Evolutionary conservation across 2,888 invertebrate species (phyloP).

Genomic region (Artemia sp.): DNA sequence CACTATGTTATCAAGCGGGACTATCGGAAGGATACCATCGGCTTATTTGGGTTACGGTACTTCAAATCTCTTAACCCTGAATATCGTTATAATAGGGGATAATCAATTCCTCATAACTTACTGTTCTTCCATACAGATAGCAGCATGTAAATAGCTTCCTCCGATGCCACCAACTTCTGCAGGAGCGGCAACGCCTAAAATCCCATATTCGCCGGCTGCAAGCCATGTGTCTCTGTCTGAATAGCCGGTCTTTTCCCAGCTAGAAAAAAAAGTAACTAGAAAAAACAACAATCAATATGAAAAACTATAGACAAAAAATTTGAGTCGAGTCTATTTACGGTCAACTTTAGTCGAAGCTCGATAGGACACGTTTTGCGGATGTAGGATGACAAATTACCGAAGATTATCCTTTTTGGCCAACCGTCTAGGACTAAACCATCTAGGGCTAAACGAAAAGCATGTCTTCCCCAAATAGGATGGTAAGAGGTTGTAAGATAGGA

Average conservation of each 20-base stretch:
- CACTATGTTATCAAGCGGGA: too few species aligned
- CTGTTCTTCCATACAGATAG: conserved; percentile 34
- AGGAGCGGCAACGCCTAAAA: conserved; percentile 32
- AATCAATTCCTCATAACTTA: conserved; percentile 26
- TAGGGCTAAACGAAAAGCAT: too few species aligned
- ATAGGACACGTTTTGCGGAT: conserved; percentile 29
- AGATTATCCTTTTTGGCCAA: too few species aligned
- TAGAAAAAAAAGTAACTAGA: conserved; percentile 21
- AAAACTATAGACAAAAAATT: conserved; percentile 24
- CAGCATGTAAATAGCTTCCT: conserved; percentile 32
- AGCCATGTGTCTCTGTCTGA: conserved; percentile 32
- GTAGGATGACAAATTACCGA: too few species aligned
- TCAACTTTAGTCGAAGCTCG: conserved; percentile 30
- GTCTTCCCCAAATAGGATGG: neutral
- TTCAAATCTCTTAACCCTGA: too few species aligned
- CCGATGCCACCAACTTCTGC: conserved; percentile 34
- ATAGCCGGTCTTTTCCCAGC: conserved; percentile 31
- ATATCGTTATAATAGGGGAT: too few species aligned
- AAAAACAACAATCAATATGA: neutral
- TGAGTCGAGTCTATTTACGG: conserved; percentile 24
- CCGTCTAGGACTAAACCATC: too few species aligned
- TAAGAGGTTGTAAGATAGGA: too few species aligned
- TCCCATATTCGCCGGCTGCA: conserved; percentile 32
- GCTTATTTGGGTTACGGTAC: too few species aligned
- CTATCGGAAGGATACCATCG: too few species aligned